Conservation (phyloP, 2,113 vertebrate genomes). For the Pachypanchax playfairii region DNA sequence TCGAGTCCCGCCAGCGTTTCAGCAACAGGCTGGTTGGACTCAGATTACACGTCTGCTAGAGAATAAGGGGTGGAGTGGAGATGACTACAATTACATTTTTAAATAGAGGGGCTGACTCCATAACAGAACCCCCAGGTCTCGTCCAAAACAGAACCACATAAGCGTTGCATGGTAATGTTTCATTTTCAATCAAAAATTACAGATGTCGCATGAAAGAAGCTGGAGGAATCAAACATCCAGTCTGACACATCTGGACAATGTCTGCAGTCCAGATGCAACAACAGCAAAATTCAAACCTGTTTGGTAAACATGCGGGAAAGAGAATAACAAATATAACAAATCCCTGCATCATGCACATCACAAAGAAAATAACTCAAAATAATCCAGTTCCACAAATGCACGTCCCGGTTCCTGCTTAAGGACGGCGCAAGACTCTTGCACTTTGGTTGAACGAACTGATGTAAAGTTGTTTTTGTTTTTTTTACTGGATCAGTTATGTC, state of each 20-base stretch:
- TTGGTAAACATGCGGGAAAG: too few relatives aligned
- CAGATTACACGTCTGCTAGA: constrained; percentile 67
- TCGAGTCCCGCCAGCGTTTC: constrained; percentile 42
- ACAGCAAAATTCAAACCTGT: too few relatives aligned
- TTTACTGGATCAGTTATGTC: constrained; percentile 15
- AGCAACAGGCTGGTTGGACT: constrained; percentile 28
- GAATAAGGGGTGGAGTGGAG: constrained; percentile 65
- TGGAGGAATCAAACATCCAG: too few relatives aligned
- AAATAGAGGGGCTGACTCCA: constrained; percentile 30
- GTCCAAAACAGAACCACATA: background rate
- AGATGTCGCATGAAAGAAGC: too few relatives aligned
- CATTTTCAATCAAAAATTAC: too few relatives aligned
- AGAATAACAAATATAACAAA: too few relatives aligned
- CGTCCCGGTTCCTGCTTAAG: too few relatives aligned
- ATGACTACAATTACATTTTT: constrained; percentile 57
- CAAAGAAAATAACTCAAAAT: too few relatives aligned
- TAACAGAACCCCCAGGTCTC: constrained; percentile 39
- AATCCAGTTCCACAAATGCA: constrained; percentile 26
- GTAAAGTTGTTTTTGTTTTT: too few relatives aligned
- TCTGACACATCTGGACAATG: too few relatives aligned
- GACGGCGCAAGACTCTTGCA: constrained; percentile 33
- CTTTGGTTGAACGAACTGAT: background rate
- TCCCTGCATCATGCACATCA: background rate
- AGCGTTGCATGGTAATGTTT: background rate
- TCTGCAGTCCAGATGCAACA: too few relatives aligned